Evolutionary conservation across 1,140 invertebrate genomes (phyloP).

Genomic region (Diploscapter pachys): DNA sequence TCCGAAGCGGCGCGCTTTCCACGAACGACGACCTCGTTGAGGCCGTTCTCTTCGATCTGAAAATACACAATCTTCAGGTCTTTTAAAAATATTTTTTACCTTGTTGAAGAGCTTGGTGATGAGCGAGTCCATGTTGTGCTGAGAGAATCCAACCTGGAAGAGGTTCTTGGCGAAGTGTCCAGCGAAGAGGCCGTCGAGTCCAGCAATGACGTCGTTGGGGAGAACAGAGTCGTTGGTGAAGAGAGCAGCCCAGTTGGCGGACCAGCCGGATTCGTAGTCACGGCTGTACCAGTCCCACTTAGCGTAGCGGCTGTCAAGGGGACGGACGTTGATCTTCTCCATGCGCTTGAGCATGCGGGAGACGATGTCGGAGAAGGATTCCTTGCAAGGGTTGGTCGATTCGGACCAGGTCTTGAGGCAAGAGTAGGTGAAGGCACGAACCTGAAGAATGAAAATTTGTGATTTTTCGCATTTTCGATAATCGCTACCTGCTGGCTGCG

Average conservation of each 20-base stretch:
- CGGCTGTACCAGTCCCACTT: conserved; percentile 31
- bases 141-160: conserved; percentile 38
- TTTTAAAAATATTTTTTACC: background rate
- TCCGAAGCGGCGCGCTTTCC: conserved; percentile 25
- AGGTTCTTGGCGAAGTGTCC: conserved; percentile 42
- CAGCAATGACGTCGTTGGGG: conserved; percentile 33
- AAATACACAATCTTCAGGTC: too few species aligned
- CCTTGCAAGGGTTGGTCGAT: conserved; percentile 42
- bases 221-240: conserved; percentile 42
- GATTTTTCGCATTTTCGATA: too few species aligned
- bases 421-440: conserved; percentile 45
- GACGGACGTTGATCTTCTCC: conserved; percentile 31
- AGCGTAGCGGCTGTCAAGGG: conserved; percentile 35
- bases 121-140: conserved; percentile 43
- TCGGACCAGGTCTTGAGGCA: conserved; percentile 39
- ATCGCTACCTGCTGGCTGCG: conserved; percentile 33
- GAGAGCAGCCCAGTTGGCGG: conserved; percentile 43
- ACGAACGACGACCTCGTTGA: conserved; percentile 35
- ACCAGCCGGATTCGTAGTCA: conserved; percentile 14
- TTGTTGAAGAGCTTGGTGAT: conserved; percentile 30
- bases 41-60: conserved; percentile 15
- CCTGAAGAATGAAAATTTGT: conserved; percentile 1
- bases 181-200: conserved; percentile 42
- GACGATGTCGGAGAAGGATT: conserved; percentile 26
- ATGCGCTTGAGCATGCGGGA: conserved; percentile 20